Base-by-base conservation (phyloP, 1,140 invertebrate genomes). In the Arion vulgaris region DNA sequence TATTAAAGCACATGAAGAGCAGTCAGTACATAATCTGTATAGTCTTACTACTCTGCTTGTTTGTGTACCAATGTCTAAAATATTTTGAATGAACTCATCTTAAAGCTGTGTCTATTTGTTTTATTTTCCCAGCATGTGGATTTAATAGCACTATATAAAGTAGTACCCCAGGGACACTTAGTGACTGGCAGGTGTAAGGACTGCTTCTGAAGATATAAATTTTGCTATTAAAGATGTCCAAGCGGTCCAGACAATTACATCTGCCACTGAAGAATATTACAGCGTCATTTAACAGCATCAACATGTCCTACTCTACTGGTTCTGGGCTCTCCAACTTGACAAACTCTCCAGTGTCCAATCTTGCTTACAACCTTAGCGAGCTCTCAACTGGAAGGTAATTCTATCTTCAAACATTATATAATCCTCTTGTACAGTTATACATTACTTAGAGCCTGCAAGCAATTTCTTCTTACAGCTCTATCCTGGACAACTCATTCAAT, bases 331-430 rank as follows among this genome's bases (percentile, higher is more conserved):
- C 39, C 36, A 81, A 38, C 51, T 62, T 74, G 41, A 57, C 80
- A 17, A 53, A 81, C 49, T 81, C 80, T 57, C 80, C 80, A 36
- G 74, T 81, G 80, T 74, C 80, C 1, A 38, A 15, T 38, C 38
- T 81, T 32, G 71, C 80, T 26, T 74, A 74, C 51, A 81, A 81
- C 71, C 71, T 81, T 32, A 81, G 80, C 45, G 80, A 81, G 36
- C 32, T 81, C 23, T 81, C 80, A 53, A 81, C 80, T 36, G 80
- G 80, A 74, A 81, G 71, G 80, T 81, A 74, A 81, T 2, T 39
- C 5, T 45, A 15, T 7, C 15, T 45, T 45, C 41, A 7, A 45
- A 45, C n/a, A n/a, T n/a, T n/a, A n/a, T n/a, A n/a, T n/a, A n/a
- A n/a, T n/a, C n/a, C n/a, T n/a, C n/a, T n/a, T n/a, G n/a, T n/a